These are phyloP conservation scores for Diarsia brunnea DNA, from an alignment of 2,888 invertebrate genomes.

Conservation along the genomic window DNA sequence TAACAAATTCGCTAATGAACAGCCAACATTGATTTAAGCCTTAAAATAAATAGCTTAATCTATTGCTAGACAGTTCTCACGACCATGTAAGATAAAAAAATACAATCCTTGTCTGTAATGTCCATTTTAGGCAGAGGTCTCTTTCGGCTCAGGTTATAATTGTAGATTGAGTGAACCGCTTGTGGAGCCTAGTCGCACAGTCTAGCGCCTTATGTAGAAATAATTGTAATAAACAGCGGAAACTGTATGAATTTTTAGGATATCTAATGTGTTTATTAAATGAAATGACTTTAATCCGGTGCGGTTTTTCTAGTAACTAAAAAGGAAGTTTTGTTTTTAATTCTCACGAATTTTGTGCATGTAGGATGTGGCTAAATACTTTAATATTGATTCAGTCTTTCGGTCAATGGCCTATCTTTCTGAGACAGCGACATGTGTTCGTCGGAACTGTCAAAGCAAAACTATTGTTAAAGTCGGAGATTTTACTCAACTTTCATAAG, in stretches of 20 bases:
- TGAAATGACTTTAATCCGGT: conserved; percentile 23
- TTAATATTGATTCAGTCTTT: conserved; percentile 13
- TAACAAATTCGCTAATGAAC: conserved; percentile 15
- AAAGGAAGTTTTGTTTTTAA: conserved; percentile 12
- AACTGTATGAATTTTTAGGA: conserved; percentile 42
- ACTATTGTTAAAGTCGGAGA: background rate
- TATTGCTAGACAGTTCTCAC: conserved; percentile 70
- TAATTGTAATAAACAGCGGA: conserved; percentile 39
- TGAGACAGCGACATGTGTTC: background rate
- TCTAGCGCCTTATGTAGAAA: conserved; percentile 35
- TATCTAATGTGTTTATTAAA: conserved; percentile 11
- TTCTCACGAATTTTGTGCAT: conserved; percentile 18
- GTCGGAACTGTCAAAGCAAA: background rate
- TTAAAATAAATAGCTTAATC: conserved; percentile 46
- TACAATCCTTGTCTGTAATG: conserved; percentile 64
- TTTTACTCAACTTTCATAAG: background rate
- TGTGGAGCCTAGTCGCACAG: conserved; percentile 42
- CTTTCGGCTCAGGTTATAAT: conserved; percentile 68
- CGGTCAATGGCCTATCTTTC: background rate
- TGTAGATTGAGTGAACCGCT: conserved; percentile 60
- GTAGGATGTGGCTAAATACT: conserved; percentile 16
- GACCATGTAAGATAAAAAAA: conserved; percentile 63
- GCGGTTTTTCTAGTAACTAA: conserved; percentile 21
- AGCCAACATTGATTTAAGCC: conserved; percentile 39
- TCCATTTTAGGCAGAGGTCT: conserved; percentile 80